Evolutionary conservation across 1,140 invertebrate genomes (phyloP), one percentile per base, ranked within the genome.

Genomic region (Lepidurus packardi): DNA sequence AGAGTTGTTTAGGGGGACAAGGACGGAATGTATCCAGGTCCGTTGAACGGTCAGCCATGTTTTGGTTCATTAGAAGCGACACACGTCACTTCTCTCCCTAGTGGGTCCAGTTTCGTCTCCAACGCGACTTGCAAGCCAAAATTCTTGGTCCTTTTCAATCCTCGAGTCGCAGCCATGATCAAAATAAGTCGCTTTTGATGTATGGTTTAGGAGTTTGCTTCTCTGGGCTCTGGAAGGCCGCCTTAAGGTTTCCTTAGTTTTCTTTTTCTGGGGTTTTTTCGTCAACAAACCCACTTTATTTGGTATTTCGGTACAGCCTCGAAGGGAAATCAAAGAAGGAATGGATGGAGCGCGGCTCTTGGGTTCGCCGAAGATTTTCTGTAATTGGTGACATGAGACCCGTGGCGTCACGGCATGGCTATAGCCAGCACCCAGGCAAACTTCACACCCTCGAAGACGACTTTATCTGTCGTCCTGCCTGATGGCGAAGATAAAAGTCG

Each of bases 11-110:
- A 7, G 0, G 13, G 53, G 53, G 53, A 65, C n/a, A 47, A 65
- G 4, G 53, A 16, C 21, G 53, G 53, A 21, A 21, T 65, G 53
- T 21, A 65, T n/a, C 53, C 21, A 65, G 53, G 53, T 65, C 53
- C 21, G 53, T 0, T 65, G 53, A 65, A 65, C 53, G 53, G 16
- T 65, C 53, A 65, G 53, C 53, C 53, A n/a, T 65, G 53, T 65
- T 65, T 65, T 65, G 16, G 16, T 65, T 65, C 53, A 65, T 65
- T 65, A 65, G 53, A 65, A 65, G 53, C 53, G 53, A 21, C 53
- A 65, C n/a, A 21, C 21, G 53, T 65, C 53, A 21, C 53, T 21
- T 21, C 9, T 65, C 16, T 65, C 53, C 53, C 53, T 21, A 7
- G 53, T 65, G 53, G 53, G 53, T 65, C 21, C 53, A 13, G 53